Evolutionary conservation across 1,140 invertebrate species (phyloP).

Genomic region (Eumaeus atala): DNA sequence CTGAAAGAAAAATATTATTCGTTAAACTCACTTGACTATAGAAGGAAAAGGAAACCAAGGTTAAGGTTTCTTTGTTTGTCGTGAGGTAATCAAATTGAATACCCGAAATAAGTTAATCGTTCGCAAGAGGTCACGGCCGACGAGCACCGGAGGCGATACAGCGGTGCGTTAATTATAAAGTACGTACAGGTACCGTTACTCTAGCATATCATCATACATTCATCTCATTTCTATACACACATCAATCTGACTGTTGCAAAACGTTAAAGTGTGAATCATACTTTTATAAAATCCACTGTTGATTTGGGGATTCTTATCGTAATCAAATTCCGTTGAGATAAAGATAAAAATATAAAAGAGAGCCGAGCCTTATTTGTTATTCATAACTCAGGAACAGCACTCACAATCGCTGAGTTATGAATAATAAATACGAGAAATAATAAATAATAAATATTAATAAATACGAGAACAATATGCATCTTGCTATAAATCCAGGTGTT

Average conservation of each 20-base stretch:
- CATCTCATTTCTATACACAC: background rate
- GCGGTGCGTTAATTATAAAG: slow-evolving; percentile 3
- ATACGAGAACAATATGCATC: too few relatives aligned
- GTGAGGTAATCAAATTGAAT: slow-evolving; percentile 37
- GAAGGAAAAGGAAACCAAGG: slow-evolving; percentile 35
- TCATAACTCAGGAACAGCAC: too few relatives aligned
- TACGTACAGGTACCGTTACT: background rate
- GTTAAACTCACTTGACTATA: background rate
- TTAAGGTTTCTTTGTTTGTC: slow-evolving; percentile 17
- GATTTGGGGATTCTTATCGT: too few relatives aligned
- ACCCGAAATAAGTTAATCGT: slow-evolving; percentile 31
- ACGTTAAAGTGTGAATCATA: background rate
- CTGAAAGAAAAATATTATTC: slow-evolving; percentile 55
- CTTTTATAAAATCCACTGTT: too few relatives aligned
- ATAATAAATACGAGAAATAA: too few relatives aligned
- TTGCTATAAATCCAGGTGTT: too few relatives aligned
- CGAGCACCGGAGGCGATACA: slow-evolving; percentile 18
- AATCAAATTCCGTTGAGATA: too few relatives aligned
- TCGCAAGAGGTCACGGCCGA: slow-evolving; percentile 44
- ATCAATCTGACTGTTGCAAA: background rate
- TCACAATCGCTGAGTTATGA: too few relatives aligned
- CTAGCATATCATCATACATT: background rate
- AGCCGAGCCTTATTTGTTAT: too few relatives aligned
- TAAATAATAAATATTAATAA: too few relatives aligned
- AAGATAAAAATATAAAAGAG: too few relatives aligned